Conservation (phyloP, 2,797 vertebrate species). For the Halcyon badia region DNA sequence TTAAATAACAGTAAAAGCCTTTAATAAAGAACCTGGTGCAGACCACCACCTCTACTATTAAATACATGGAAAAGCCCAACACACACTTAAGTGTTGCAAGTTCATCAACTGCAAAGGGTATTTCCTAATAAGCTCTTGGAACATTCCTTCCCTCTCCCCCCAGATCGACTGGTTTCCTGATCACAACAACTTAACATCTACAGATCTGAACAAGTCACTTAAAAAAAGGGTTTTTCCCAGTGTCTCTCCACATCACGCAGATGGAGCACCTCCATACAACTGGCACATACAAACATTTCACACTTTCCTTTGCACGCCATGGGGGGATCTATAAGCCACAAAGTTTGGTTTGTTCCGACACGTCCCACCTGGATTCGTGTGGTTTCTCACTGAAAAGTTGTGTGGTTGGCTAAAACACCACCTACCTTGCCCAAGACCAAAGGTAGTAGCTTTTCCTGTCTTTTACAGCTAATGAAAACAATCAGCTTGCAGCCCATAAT, state of each 20-base stretch:
- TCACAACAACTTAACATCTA: neutral
- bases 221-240: neutral
- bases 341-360: neutral
- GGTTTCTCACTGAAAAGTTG: neutral
- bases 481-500: neutral
- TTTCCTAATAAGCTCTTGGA: neutral
- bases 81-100: neutral
- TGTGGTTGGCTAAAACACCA: neutral
- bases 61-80: slow-evolving; percentile 21
- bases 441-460: neutral
- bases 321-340: neutral
- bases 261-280: neutral
- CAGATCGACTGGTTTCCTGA: neutral
- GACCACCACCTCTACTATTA: neutral
- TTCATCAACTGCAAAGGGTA: neutral
- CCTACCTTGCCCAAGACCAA: neutral
- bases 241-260: neutral
- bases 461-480: neutral
- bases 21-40: neutral
- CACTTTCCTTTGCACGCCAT: neutral
- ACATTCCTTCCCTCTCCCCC: neutral
- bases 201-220: neutral
- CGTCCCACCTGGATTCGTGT: neutral
- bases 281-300: neutral
- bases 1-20: neutral